Evolutionary conservation across 2,113 vertebrate species (phyloP).

Genomic region (Hydropotes inermis): DNA sequence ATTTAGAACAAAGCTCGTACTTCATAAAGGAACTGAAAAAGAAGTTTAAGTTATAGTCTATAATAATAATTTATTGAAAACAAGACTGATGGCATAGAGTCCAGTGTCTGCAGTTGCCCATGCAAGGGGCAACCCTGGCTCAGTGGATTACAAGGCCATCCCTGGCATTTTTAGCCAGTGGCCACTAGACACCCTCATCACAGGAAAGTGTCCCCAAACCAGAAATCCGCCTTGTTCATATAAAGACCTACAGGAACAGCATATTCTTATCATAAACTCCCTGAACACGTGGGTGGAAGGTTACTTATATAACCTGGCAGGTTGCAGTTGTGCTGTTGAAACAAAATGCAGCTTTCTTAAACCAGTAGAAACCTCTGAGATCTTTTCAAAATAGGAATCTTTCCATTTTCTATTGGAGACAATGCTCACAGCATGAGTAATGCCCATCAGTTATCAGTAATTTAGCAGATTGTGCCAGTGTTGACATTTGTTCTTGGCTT

Average conservation of each 20-base stretch:
- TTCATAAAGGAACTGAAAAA: neutral
- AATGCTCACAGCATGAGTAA: neutral
- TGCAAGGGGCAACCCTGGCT: neutral
- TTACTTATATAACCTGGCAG: conserved; percentile 65
- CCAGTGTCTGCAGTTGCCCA: neutral
- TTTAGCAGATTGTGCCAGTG: conserved; percentile 53
- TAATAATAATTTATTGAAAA: neutral
- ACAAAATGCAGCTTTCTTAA: conserved; percentile 17
- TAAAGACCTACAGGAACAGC: conserved; percentile 1
- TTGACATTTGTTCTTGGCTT: conserved; percentile 61
- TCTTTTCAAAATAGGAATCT: neutral
- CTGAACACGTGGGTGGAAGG: conserved; percentile 52
- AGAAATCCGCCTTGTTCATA: neutral
- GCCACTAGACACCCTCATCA: neutral
- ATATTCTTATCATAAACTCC: neutral
- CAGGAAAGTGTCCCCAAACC: neutral
- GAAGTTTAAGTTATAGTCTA: neutral
- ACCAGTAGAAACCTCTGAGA: neutral
- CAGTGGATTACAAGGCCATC: neutral
- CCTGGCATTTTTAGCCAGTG: neutral
- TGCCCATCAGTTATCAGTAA: conserved; percentile 49
- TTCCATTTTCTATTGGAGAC: conserved; percentile 4
- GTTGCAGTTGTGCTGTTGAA: neutral
- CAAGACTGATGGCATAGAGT: neutral
- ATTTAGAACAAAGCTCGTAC: neutral